Evolutionary conservation across 2,113 vertebrate genomes (phyloP).

Genomic region (Forbesichthys papilliferus): DNA sequence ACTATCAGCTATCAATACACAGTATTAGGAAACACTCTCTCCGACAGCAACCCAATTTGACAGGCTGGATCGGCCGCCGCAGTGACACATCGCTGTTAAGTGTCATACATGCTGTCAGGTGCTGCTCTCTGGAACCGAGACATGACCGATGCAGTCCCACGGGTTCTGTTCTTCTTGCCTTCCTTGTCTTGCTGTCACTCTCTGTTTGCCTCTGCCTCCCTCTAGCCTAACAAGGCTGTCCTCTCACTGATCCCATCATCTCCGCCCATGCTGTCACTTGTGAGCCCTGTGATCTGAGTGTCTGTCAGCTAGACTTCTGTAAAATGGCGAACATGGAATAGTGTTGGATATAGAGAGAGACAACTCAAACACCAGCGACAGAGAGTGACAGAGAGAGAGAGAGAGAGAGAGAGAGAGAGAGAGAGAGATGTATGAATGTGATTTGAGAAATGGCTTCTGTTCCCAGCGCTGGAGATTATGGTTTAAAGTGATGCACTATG

Average conservation of each 20-base stretch:
- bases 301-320: slow-evolving; percentile 28
- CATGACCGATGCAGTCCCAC: slow-evolving; percentile 52
- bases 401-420: slow-evolving; percentile 16
- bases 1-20: slow-evolving; percentile 50
- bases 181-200: slow-evolving; percentile 30
- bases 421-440: slow-evolving; percentile 40
- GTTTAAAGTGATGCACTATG: slow-evolving; percentile 61
- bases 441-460: slow-evolving; percentile 71
- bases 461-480: slow-evolving; percentile 59
- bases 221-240: neutral
- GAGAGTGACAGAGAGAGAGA: slow-evolving; percentile 1
- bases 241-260: neutral
- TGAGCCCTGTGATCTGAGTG: slow-evolving; percentile 17
- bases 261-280: slow-evolving; percentile 5
- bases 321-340: slow-evolving; percentile 45
- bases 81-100: slow-evolving; percentile 61
- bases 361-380: slow-evolving; percentile 5
- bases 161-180: slow-evolving; percentile 33
- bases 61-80: slow-evolving; percentile 48
- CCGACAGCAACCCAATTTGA: slow-evolving; percentile 51
- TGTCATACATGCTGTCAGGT: slow-evolving; percentile 63
- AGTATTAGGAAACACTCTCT: slow-evolving; percentile 55
- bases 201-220: neutral
- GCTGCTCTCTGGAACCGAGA: slow-evolving; percentile 48
- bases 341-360: slow-evolving; percentile 27